Evolutionary conservation across 1,140 invertebrate genomes (phyloP).

Genomic region (Drosophila orosa): DNA sequence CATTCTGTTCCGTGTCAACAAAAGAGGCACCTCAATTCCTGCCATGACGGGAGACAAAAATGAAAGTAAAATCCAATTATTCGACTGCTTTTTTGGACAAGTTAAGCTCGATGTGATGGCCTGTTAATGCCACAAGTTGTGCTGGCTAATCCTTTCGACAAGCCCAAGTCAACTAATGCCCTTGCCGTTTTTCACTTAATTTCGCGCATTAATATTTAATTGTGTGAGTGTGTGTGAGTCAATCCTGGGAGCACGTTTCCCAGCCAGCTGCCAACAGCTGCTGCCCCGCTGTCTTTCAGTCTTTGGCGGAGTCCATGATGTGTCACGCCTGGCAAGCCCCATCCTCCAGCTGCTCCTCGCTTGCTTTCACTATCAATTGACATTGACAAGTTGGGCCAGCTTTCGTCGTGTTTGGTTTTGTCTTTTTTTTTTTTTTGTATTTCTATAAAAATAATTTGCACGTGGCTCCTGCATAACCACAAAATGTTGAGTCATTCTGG

Average conservation of each 20-base stretch:
- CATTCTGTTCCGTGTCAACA: constrained; percentile 9
- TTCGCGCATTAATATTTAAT: constrained; percentile 78
- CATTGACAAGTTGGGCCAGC: constrained; percentile 66
- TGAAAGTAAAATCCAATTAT: constrained; percentile 51
- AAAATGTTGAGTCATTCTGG: constrained; percentile 75
- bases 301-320: constrained; percentile 34
- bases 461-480: constrained; percentile 75
- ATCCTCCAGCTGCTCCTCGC: not conserved
- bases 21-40: not conserved
- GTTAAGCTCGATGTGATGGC: constrained; percentile 44
- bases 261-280: constrained; percentile 72
- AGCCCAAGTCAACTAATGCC: constrained; percentile 26
- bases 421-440: constrained; percentile 23
- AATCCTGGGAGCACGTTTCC: constrained; percentile 51
- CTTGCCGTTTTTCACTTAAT: constrained; percentile 74
- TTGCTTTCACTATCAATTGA: constrained; percentile 70
- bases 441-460: constrained; percentile 67
- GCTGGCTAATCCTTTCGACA: constrained; percentile 63
- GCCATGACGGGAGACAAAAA: constrained; percentile 10
- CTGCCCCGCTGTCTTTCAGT: constrained; percentile 19
- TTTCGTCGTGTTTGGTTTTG: constrained; percentile 14
- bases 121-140: constrained; percentile 69
- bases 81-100: constrained; percentile 37
- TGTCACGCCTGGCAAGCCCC: constrained; percentile 31
- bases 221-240: constrained; percentile 45